Evolutionary conservation across 2,888 invertebrate species (phyloP).

Genomic region (Tenthredo amoena): DNA sequence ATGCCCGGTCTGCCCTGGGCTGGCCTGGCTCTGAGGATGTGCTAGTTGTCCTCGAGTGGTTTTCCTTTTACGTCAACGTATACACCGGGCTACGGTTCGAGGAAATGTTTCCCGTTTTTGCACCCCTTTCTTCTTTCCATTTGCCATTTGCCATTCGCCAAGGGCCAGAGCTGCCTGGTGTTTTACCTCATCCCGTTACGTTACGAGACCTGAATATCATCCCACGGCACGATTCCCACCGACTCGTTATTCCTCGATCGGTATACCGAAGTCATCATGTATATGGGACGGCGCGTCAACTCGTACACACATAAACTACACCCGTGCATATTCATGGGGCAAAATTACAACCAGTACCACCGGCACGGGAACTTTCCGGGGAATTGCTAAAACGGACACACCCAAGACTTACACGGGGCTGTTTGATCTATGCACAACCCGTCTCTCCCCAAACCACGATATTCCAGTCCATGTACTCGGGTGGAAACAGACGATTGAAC

Average conservation of each 20-base stretch:
- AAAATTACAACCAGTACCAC: neutral
- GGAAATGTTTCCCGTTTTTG: slow-evolving; percentile 60
- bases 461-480: neutral
- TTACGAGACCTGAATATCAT: slow-evolving; percentile 5
- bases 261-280: neutral
- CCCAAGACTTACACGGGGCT: neutral
- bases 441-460: neutral
- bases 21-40: slow-evolving; percentile 23
- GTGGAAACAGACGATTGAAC: neutral
- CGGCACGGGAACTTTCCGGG: neutral
- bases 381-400: slow-evolving; percentile 2
- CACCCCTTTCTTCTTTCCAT: slow-evolving; percentile 1
- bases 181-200: slow-evolving; percentile 12
- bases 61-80: slow-evolving; percentile 56
- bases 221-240: neutral
- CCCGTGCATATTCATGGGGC: neutral
- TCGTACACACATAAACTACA: neutral
- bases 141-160: no score
- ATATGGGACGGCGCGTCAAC: neutral
- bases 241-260: neutral
- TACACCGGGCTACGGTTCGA: slow-evolving; percentile 52
- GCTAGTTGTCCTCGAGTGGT: slow-evolving; percentile 56
- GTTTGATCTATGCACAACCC: neutral
- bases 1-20: slow-evolving; percentile 14
- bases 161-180: neutral